These are phyloP conservation scores for Sebastes schlegelii DNA, from an alignment of 2,113 vertebrate species.

Conservation along the genomic window DNA sequence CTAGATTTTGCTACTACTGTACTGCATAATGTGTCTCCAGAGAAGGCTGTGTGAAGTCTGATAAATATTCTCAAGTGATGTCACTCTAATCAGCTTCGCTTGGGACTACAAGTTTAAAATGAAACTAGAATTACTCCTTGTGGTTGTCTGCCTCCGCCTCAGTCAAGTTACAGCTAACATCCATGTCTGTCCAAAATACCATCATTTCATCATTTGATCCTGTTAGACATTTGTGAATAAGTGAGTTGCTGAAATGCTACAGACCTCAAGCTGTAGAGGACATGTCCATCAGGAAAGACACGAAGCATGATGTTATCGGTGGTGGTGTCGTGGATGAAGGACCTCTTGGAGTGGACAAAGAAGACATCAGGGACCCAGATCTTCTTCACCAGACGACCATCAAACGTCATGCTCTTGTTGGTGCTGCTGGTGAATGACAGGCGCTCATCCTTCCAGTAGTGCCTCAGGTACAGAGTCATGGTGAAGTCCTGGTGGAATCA, in stretches of 20 bases:
- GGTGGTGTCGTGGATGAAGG: slow-evolving; percentile 95
- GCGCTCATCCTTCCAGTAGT: slow-evolving; percentile 98
- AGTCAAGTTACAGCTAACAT: too few species aligned
- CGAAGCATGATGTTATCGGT: slow-evolving; percentile 97
- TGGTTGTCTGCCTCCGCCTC: too few species aligned
- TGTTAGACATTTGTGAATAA: too few species aligned
- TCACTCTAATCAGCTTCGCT: too few species aligned
- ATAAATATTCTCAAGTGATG: too few species aligned
- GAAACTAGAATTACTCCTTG: too few species aligned
- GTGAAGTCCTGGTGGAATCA: slow-evolving; percentile 90
- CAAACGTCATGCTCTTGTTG: slow-evolving; percentile 98
- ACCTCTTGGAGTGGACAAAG: slow-evolving; percentile 97
- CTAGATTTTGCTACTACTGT: too few species aligned
- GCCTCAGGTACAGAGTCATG: slow-evolving; percentile 95
- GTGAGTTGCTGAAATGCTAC: neutral
- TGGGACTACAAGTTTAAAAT: too few species aligned
- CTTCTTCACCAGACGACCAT: slow-evolving; percentile 94
- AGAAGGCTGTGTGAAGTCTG: too few species aligned
- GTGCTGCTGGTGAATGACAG: slow-evolving; percentile 91
- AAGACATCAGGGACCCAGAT: slow-evolving; percentile 98
- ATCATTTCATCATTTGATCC: too few species aligned
- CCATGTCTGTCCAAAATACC: too few species aligned
- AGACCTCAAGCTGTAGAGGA: slow-evolving; percentile 96
- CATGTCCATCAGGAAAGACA: slow-evolving; percentile 94
- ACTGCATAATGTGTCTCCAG: too few species aligned